Conservation (phyloP, 2,113 vertebrate species). For the Beaufortia kweichowensis region DNA sequence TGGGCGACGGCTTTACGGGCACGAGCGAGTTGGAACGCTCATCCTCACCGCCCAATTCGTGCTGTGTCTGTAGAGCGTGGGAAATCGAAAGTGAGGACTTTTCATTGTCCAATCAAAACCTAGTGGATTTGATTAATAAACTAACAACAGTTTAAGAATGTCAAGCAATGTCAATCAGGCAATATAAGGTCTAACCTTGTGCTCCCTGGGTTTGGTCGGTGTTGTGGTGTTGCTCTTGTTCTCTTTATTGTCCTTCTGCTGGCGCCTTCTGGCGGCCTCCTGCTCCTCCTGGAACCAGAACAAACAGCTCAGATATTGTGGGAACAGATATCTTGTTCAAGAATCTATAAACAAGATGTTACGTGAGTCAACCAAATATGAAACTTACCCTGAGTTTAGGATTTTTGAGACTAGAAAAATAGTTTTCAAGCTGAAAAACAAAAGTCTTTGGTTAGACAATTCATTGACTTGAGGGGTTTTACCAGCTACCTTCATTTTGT, state of each 20-base stretch:
- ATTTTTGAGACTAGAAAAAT: conserved; percentile 99
- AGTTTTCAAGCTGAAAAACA: conserved; percentile 95
- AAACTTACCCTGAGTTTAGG: conserved; percentile 99
- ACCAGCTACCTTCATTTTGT: neutral
- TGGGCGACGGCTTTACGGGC: conserved; percentile 83
- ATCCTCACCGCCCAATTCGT: conserved; percentile 92
- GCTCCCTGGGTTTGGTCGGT: conserved; percentile 90
- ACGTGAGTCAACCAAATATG: neutral
- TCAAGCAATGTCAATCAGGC: no score
- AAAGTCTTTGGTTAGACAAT: neutral
- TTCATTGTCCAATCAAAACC: no score
- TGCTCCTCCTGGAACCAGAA: conserved; percentile 86
- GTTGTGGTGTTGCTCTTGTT: conserved; percentile 93
- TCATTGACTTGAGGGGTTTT: neutral
- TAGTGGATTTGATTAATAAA: no score
- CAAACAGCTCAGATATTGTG: neutral
- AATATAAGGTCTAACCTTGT: conserved; percentile 71
- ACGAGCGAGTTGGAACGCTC: conserved; percentile 77
- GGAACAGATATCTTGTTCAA: neutral
- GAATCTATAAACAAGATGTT: neutral
- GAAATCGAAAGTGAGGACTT: neutral
- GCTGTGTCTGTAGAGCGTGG: conserved; percentile 34
- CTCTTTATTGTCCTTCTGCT: conserved; percentile 86
- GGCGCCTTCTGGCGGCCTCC: conserved; percentile 90
- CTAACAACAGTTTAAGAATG: no score